Evolutionary conservation across 2,888 invertebrate species (phyloP).

Genomic region (Trachelus tabidus): DNA sequence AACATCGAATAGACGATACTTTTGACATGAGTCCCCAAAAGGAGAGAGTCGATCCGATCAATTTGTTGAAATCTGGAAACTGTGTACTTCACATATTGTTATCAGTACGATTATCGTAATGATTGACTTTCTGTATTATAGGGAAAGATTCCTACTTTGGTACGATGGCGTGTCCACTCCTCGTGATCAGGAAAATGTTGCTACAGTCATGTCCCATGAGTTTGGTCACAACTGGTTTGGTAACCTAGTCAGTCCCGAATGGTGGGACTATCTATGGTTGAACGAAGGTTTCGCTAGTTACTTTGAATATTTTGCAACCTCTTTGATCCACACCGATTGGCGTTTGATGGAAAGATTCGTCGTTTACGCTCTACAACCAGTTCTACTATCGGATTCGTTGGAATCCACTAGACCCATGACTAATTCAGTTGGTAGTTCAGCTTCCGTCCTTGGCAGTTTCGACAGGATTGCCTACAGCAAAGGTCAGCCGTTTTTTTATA

Average conservation of each 20-base stretch:
- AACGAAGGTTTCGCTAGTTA: slow-evolving; percentile 70
- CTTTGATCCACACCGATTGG: slow-evolving; percentile 57
- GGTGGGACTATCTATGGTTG: slow-evolving; percentile 66
- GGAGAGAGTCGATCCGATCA: too few species aligned
- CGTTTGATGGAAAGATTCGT: slow-evolving; percentile 66
- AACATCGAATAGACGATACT: background rate
- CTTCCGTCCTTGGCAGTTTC: slow-evolving; percentile 69
- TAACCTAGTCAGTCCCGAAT: slow-evolving; percentile 60
- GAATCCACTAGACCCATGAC: slow-evolving; percentile 70
- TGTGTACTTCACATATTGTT: background rate
- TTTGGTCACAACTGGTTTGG: slow-evolving; percentile 71
- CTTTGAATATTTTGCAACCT: slow-evolving; percentile 65
- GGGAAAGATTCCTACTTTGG: slow-evolving; percentile 38
- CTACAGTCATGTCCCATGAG: slow-evolving; percentile 67
- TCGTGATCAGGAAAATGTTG: slow-evolving; percentile 22
- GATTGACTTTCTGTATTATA: background rate
- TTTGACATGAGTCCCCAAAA: too few species aligned
- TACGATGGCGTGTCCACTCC: slow-evolving; percentile 30
- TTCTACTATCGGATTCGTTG: slow-evolving; percentile 62
- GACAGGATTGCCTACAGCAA: slow-evolving; percentile 74
- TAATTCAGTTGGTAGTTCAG: slow-evolving; percentile 65
- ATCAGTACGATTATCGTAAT: background rate
- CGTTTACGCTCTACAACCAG: slow-evolving; percentile 58
- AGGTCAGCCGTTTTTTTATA: slow-evolving; percentile 61
- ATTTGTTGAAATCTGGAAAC: too few species aligned